Percentiles rank a stretch among this genome's conserved stretches.
Evolutionary conservation across 2,113 vertebrate genomes (phyloP).

Genomic region (Stigmatopora nigra): DNA sequence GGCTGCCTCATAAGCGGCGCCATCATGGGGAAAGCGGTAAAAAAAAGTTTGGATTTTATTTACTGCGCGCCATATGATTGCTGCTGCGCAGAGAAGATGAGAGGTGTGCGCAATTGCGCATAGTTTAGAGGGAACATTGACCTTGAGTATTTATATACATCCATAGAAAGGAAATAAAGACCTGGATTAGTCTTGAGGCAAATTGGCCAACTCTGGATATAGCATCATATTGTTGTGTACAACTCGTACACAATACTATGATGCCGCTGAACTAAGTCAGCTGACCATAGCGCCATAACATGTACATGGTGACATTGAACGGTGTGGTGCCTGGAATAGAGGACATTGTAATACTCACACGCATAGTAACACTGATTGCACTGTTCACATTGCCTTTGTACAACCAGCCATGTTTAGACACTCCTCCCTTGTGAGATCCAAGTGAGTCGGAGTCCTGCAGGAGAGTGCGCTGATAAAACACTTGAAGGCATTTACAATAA

Average conservation of each 20-base stretch:
- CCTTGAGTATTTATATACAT: background rate
- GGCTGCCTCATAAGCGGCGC: too few relatives aligned
- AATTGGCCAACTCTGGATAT: too few relatives aligned
- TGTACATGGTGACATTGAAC: background rate
- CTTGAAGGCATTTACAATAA: background rate
- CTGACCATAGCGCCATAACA: too few relatives aligned
- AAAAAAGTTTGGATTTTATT: too few relatives aligned
- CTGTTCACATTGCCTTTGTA: constrained; percentile 99
- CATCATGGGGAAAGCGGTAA: too few relatives aligned
- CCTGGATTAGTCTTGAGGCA: background rate
- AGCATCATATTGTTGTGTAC: too few relatives aligned
- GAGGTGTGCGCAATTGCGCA: too few relatives aligned
- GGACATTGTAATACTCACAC: constrained; percentile 68
- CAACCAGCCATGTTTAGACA: constrained; percentile 95
- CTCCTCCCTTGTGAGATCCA: constrained; percentile 89
- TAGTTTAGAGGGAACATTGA: too few relatives aligned
- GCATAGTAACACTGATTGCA: constrained; percentile 96
- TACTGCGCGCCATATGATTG: too few relatives aligned
- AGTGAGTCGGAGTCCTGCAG: constrained; percentile 87
- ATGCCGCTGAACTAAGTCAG: too few relatives aligned
- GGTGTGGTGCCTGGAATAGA: background rate
- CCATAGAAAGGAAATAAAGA: background rate
- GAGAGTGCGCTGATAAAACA: background rate
- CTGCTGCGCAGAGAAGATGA: too few relatives aligned
- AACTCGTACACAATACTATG: background rate